phyloP scores from a whole-genome alignment of 2,113 vertebrate species.

The Papio anubis region DNA sequence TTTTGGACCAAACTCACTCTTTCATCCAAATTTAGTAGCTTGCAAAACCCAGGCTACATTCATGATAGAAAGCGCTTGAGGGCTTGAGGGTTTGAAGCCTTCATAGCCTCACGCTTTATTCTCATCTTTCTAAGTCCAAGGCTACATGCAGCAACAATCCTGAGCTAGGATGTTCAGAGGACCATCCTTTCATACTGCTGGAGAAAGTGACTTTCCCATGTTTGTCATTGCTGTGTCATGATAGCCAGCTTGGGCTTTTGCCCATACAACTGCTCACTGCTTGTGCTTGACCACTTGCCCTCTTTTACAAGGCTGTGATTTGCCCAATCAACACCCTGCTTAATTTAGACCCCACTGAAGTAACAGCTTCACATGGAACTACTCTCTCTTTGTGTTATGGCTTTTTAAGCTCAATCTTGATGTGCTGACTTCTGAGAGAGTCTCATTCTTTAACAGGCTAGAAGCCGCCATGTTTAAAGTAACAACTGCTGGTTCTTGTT shows the following conservation, averaged over 20 bases:
- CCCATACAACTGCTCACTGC: not conserved
- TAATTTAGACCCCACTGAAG: not conserved
- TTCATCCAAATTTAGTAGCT: not conserved
- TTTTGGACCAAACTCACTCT: not conserved
- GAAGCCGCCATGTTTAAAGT: not conserved
- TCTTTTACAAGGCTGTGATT: not conserved
- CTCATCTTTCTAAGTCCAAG: not conserved
- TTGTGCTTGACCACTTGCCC: too few species aligned
- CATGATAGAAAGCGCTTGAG: not conserved
- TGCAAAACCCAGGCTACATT: not conserved
- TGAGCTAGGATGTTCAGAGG: not conserved
- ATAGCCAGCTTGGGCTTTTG: not conserved
- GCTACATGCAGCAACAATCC: not conserved
- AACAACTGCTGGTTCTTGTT: not conserved
- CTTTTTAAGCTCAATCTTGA: not conserved
- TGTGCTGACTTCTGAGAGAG: not conserved
- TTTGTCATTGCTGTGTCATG: not conserved
- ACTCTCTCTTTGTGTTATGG: not conserved
- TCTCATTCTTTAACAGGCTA: not conserved
- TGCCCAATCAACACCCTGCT: not conserved
- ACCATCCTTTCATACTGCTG: not conserved
- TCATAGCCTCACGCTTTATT: not conserved
- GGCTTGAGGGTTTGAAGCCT: not conserved
- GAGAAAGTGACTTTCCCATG: not conserved
- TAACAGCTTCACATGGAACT: not conserved